Evolutionary conservation across 2,888 invertebrate species (phyloP).

Genomic region (Eristalis tenax): DNA sequence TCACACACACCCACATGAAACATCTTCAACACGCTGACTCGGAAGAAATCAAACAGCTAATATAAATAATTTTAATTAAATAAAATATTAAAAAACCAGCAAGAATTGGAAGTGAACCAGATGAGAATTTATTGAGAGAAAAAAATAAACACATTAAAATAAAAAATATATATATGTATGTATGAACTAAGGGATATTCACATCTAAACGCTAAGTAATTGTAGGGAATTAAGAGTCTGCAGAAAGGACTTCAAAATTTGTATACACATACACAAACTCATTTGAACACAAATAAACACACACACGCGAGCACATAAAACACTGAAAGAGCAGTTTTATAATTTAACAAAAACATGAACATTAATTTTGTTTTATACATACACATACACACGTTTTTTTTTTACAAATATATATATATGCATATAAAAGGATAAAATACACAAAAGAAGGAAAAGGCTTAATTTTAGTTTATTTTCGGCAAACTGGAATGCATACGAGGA

Average conservation of each 20-base stretch:
- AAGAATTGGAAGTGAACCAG: slow-evolving; percentile 63
- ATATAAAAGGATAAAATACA: slow-evolving; percentile 49
- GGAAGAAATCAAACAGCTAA: slow-evolving; percentile 28
- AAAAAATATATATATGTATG: slow-evolving; percentile 63
- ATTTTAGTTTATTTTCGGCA: slow-evolving; percentile 34
- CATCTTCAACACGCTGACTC: slow-evolving; percentile 38
- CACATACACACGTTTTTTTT: slow-evolving; percentile 60
- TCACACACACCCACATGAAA: neutral
- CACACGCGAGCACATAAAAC: slow-evolving; percentile 17
- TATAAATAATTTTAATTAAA: slow-evolving; percentile 38
- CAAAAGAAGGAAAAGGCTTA: slow-evolving; percentile 40
- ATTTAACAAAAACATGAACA: slow-evolving; percentile 41
- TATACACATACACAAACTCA: slow-evolving; percentile 55
- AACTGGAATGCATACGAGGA: slow-evolving; percentile 8
- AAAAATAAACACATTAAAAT: slow-evolving; percentile 25
- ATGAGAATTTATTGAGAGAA: slow-evolving; percentile 60
- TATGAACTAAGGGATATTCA: slow-evolving; percentile 69
- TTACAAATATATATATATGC: slow-evolving; percentile 59
- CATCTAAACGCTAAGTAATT: slow-evolving; percentile 67
- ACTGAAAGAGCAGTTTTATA: slow-evolving; percentile 30
- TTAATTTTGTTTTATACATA: slow-evolving; percentile 64
- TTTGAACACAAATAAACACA: slow-evolving; percentile 28
- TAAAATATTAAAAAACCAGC: slow-evolving; percentile 35
- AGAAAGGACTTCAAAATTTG: slow-evolving; percentile 59
- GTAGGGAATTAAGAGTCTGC: slow-evolving; percentile 63